A percentile compares a stretch with the other conserved stretches of the same genome.
Evolutionary conservation across 1,140 invertebrate genomes (phyloP).

Genomic region (Lucilia cuprina): DNA sequence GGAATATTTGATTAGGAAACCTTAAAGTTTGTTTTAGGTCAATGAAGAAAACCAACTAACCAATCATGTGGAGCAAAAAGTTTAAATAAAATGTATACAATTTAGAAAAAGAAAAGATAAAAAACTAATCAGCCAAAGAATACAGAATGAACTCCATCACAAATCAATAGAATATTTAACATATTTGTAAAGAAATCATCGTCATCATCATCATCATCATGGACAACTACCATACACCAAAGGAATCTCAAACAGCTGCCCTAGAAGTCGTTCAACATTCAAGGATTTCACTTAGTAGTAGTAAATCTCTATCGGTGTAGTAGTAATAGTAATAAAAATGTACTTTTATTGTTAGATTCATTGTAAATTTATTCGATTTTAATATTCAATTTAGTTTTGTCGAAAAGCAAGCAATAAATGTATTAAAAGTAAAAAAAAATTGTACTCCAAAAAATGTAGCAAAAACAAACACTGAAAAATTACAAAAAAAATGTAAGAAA

Average conservation of each 20-base stretch:
- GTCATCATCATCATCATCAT: background rate
- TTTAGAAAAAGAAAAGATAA: background rate
- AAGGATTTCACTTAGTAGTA: background rate
- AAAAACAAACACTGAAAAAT: slow-evolving; percentile 18
- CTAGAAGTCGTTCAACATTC: background rate
- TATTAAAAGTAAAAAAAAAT: background rate
- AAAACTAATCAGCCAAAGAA: background rate
- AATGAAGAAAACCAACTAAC: background rate
- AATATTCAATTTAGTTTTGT: slow-evolving; percentile 29
- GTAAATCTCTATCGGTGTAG: background rate
- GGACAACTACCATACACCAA: background rate
- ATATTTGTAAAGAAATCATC: background rate
- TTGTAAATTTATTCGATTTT: slow-evolving; percentile 36
- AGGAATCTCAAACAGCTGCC: background rate
- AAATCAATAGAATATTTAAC: background rate
- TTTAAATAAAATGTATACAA: background rate
- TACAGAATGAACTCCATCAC: background rate
- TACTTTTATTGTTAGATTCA: slow-evolving; percentile 1
- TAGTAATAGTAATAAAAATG: background rate
- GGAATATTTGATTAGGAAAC: background rate
- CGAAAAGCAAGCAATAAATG: background rate
- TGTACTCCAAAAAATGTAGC: background rate
- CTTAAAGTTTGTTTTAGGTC: background rate
- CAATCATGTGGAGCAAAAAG: background rate
- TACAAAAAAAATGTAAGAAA: background rate